phyloP scores from a whole-genome alignment of 2,797 vertebrate species.

The Spinus olivaceus region DNA sequence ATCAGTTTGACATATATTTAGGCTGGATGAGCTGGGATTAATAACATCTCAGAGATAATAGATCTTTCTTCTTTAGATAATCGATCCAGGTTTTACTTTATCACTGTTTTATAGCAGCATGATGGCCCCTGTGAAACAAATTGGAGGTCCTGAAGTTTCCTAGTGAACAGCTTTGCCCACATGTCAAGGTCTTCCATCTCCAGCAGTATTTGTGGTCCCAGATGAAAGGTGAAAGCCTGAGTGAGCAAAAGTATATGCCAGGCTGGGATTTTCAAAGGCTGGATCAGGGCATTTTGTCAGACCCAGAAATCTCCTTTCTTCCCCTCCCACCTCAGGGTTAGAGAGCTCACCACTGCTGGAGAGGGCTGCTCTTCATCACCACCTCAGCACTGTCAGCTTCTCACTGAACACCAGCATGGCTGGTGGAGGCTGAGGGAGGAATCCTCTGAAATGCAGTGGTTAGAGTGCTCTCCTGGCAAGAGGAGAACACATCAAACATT shows the following conservation, averaged over 20 bases:
- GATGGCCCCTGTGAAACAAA: slow-evolving; percentile 11
- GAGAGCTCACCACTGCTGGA: not conserved
- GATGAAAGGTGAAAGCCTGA: not conserved
- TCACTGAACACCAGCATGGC: not conserved
- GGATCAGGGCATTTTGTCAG: not conserved
- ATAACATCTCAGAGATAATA: not conserved
- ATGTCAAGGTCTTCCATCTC: not conserved
- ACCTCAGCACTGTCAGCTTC: not conserved
- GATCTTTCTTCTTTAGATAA: slow-evolving; percentile 35
- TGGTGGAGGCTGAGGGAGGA: not conserved
- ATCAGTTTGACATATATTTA: slow-evolving; percentile 44
- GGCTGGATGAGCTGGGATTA: slow-evolving; percentile 17
- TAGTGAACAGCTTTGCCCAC: not conserved
- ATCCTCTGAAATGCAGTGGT: not conserved
- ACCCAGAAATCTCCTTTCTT: not conserved
- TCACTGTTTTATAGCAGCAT: not conserved
- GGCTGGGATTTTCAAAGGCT: not conserved
- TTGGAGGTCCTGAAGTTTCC: not conserved
- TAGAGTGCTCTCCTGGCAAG: not conserved
- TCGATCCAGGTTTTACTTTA: slow-evolving; percentile 8
- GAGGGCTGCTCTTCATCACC: not conserved
- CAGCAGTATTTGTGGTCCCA: not conserved
- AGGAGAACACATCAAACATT: not conserved
- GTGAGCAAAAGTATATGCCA: not conserved
- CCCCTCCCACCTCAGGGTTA: accelerated